A percentile compares a stretch with the other conserved stretches of the same genome.
These are phyloP conservation scores for Acipenser ruthenus DNA, from an alignment of 2,797 vertebrate genomes.

Conservation along the genomic window DNA sequence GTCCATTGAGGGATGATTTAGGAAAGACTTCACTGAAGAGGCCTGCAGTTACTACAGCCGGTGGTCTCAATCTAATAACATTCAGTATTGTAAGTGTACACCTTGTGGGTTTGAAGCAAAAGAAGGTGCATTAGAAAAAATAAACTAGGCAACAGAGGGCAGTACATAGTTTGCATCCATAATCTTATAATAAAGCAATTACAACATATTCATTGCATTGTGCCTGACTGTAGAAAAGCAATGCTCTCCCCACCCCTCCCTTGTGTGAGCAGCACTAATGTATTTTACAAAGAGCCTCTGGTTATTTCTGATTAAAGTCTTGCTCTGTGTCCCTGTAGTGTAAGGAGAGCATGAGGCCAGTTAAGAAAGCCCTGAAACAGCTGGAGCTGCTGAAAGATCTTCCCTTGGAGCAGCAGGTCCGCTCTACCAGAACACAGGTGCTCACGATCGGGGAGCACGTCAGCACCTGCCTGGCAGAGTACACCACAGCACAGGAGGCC, in stretches of 20 bases:
- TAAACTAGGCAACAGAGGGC: no score
- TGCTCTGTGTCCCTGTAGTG: conserved; percentile 33
- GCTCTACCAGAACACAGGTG: conserved; percentile 29
- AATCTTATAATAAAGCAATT: no score
- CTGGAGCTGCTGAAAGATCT: conserved; percentile 33
- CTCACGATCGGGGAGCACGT: conserved; percentile 32
- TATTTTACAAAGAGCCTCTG: background rate
- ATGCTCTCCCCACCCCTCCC: background rate
- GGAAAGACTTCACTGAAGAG: no score
- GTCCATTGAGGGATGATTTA: no score
- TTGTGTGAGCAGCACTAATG: background rate
- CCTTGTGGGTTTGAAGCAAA: no score
- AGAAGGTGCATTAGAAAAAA: no score
- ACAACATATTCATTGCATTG: no score
- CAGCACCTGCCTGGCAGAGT: conserved; percentile 36
- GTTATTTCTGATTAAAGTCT: background rate
- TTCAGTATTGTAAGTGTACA: no score
- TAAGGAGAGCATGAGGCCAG: conserved; percentile 47
- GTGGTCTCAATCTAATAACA: no score
- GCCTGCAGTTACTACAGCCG: no score
- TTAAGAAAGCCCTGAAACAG: conserved; percentile 40
- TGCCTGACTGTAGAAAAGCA: conserved; percentile 1
- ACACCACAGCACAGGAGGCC: conserved; percentile 39
- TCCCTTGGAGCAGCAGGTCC: conserved; percentile 27
- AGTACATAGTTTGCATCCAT: no score